Evolutionary conservation across 2,113 vertebrate genomes (phyloP).

Genomic region (Pandion haliaetus): DNA sequence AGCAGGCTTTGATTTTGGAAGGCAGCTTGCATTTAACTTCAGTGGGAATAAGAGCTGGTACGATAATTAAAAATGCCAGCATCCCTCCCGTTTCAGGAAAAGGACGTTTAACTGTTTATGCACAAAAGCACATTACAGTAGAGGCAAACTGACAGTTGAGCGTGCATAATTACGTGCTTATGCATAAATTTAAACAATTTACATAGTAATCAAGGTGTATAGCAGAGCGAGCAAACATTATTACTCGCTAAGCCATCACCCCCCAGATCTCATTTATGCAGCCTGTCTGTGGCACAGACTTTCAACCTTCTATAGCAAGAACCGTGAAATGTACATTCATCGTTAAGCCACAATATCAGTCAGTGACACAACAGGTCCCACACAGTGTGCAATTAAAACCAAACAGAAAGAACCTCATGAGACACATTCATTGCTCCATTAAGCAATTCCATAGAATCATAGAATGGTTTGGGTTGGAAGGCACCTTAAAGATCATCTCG

Average conservation of each 20-base stretch:
- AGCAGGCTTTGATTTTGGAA: background rate
- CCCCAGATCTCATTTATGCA: background rate
- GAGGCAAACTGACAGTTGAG: background rate
- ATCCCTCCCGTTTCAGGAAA: background rate
- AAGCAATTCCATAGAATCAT: background rate
- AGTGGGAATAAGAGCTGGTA: background rate
- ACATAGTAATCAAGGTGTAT: background rate
- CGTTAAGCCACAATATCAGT: background rate
- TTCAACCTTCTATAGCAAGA: background rate
- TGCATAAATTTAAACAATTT: constrained; percentile 25
- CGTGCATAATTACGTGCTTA: background rate
- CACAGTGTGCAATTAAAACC: background rate
- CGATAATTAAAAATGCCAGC: background rate
- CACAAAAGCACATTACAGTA: background rate
- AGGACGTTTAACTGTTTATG: background rate
- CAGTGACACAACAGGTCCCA: background rate
- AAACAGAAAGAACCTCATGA: background rate
- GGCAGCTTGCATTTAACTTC: background rate
- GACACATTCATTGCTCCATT: background rate
- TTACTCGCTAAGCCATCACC: background rate
- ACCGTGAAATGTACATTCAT: background rate
- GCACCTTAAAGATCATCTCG: background rate
- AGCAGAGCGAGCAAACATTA: background rate
- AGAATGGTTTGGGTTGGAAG: background rate
- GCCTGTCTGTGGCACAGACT: background rate